Base-by-base conservation (phyloP, 1,140 invertebrate genomes). In the Alviniconcha marisindica region DNA sequence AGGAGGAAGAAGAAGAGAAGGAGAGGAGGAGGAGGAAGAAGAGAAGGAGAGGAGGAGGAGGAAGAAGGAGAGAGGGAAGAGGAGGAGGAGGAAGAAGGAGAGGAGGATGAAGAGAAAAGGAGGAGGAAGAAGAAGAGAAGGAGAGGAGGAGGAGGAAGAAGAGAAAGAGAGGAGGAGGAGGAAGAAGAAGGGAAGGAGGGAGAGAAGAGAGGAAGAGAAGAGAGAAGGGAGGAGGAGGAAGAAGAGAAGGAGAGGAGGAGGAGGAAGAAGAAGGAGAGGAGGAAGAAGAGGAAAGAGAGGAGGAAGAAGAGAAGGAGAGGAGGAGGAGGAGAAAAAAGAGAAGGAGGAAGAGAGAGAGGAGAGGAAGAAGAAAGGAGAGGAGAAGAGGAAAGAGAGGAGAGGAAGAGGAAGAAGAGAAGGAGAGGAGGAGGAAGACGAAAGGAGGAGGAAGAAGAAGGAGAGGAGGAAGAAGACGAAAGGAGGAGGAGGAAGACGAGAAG, bases 371-470 rank as follows among this genome's bases (percentile, higher is more conserved):
- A 44, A 31, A 38, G 33, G 51, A 21, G 15, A 54, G 33, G 15
- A 38, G 31, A 54, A 54, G 14, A 7, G 40, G 38, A 14, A n/a
- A 40, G 7, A 38, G 78, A 81, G 33, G 24, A 63, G 51, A 21
- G 12, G 7, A 4, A 36, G 56, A 33, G 60, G 14, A 15, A 14
- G 28, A 63, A 5, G 31, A 33, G 36, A 48, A 38, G n/a, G 38
- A 81, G 21, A 33, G 10, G 18, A 66, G 40, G 28, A 15, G 12
- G 5, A 24, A 12, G 7, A 21, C 31, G 3, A 73, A 36, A 71
- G 63, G 69, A 3, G 40, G 48, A 81, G n/a, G 69, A 42, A 73
- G 69, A 66, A 38, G 42, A 44, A n/a, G 40, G n/a, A 24, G 31
- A 3, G 18, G n/a, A 28, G 56, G 69, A 44, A 31, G 36, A 3